Evolutionary conservation across 35 echinoderm and acorn worm species (phyloP), one percentile per base, ranked within the genome.

Genomic region (Heliocidaris tuberculata): DNA sequence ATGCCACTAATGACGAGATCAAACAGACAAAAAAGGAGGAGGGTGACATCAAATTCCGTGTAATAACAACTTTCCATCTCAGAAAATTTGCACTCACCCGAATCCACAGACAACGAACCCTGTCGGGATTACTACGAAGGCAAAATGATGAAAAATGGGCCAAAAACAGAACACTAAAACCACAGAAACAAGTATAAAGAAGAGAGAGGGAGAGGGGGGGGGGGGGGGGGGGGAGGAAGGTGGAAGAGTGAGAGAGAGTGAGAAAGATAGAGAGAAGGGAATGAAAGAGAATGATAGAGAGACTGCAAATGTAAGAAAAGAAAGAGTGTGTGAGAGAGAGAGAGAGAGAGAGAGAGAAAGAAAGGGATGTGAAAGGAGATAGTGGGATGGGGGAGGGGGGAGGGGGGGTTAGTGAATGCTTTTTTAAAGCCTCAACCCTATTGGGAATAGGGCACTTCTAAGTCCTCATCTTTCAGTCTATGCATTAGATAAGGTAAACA

Each of bases 401-500:
- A 19, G 87, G 87, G 31, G 24, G 12, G 9, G 29, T 89, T 31
- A 48, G 47, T 16, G 10, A 48, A 47, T 32, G 31, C 87, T 47
- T 89, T 89, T 29, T n/a, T 47, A 89, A 89, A 32, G 12, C 87
- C 47, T 48, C 47, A 32, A 48, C 87, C 87, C 87, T 11, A 47
- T 32, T 89, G 87, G 87, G 87, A 89, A 89, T 48, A 47, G 87
- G 47, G 87, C 32, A 89, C 87, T 89, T 47, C 31, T 89, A 89
- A 89, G 87, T 89, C 87, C 87, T 89, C 87, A 89, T 89, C 87
- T 89, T 89, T 89, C 87, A 89, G 11, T 48, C 87, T 47, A 47
- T 48, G 87, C 87, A 89, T 89, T 89, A 89, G 87, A 89, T 89
- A 89, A 89, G 87, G 87, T 89, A 89, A 89, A 89, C 87, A 89